Evolutionary conservation across 2,888 invertebrate species (phyloP).

Genomic region (Clunio marinus): DNA sequence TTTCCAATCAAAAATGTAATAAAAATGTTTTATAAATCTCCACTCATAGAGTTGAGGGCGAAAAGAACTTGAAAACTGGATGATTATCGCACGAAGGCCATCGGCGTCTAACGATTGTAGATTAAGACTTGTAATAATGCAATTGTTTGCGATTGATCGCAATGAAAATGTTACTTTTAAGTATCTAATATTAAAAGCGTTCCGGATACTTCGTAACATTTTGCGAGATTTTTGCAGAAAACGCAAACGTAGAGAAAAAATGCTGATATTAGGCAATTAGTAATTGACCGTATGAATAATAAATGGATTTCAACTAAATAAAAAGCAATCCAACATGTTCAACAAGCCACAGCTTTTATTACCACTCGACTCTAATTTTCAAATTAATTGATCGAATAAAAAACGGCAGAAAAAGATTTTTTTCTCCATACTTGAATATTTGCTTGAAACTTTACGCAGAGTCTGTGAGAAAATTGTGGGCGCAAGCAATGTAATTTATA

Average conservation of each 20-base stretch:
- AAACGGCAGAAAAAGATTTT: neutral
- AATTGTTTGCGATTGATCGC: neutral
- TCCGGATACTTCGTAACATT: conserved; percentile 1
- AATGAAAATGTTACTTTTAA: neutral
- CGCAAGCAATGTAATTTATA: conserved; percentile 31
- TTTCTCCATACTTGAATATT: too few species aligned
- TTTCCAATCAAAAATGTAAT: conserved; percentile 17
- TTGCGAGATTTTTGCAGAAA: neutral
- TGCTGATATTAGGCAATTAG: conserved; percentile 28
- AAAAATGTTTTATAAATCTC: conserved; percentile 27
- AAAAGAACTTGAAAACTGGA: conserved; percentile 13
- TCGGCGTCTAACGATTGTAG: conserved; percentile 3
- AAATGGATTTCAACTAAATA: neutral
- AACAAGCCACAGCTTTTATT: conserved; percentile 8
- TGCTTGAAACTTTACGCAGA: neutral
- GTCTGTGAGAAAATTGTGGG: conserved; percentile 1
- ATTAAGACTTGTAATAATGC: neutral
- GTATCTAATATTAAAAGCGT: neutral
- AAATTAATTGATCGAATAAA: conserved; percentile 27
- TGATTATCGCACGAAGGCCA: conserved; percentile 30
- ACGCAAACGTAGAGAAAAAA: neutral
- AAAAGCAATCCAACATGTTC: neutral
- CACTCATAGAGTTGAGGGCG: neutral
- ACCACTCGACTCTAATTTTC: conserved; percentile 24
- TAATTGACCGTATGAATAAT: conserved; percentile 31